These are phyloP conservation scores for Potamilus streckersoni DNA, from an alignment of 1,140 invertebrate species.

Conservation along the genomic window DNA sequence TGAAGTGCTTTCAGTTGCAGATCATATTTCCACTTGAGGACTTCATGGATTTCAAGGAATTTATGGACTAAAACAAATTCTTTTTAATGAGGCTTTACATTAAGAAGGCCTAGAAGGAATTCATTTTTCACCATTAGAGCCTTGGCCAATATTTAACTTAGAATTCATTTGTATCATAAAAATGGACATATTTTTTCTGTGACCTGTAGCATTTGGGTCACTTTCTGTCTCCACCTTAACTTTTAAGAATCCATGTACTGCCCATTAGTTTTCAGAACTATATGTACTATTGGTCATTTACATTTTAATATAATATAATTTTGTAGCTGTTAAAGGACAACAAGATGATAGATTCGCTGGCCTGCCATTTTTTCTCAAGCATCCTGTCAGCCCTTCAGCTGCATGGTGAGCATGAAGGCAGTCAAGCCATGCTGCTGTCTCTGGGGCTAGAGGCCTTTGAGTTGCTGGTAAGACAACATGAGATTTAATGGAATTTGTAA, in stretches of 20 bases:
- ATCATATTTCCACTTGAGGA: too few relatives aligned
- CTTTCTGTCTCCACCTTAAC: too few relatives aligned
- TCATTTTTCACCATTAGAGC: too few relatives aligned
- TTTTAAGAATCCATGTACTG: too few relatives aligned
- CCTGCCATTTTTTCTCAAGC: conserved; percentile 48
- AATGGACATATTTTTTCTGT: background rate
- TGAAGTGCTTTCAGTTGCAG: too few relatives aligned
- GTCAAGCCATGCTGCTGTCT: conserved; percentile 77
- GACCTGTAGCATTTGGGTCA: conserved; percentile 45
- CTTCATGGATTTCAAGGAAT: too few relatives aligned
- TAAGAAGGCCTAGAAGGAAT: too few relatives aligned
- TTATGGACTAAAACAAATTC: too few relatives aligned
- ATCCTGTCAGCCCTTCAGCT: conserved; percentile 56
- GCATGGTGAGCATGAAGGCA: conserved; percentile 84
- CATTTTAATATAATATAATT: conserved; percentile 25
- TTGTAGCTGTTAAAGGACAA: conserved; percentile 49
- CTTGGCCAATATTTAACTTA: too few relatives aligned
- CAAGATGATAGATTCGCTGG: conserved; percentile 39
- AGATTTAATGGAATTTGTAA: background rate
- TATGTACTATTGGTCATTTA: too few relatives aligned
- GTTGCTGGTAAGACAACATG: conserved; percentile 74
- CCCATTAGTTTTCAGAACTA: too few relatives aligned
- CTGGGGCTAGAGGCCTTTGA: conserved; percentile 86
- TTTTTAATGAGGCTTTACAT: too few relatives aligned
- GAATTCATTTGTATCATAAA: background rate